Conservation (phyloP, 2,797 vertebrate species). For the Pygocentrus nattereri region DNA sequence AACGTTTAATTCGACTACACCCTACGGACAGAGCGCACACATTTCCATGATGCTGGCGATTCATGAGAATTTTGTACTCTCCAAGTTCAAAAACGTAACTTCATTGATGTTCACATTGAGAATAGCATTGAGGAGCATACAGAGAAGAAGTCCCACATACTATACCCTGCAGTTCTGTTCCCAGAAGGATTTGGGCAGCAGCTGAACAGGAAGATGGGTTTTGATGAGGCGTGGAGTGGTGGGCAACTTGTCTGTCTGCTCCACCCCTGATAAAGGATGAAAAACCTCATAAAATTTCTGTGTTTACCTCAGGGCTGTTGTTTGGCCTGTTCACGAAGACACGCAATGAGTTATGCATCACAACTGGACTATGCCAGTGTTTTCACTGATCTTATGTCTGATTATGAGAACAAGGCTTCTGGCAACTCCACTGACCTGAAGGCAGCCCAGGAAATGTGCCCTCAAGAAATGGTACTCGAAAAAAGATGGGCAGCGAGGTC, state of each 20-base stretch:
- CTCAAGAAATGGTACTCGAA: slow-evolving; percentile 75
- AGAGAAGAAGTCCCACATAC: not conserved
- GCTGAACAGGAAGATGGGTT: slow-evolving; percentile 76
- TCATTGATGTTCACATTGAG: not conserved
- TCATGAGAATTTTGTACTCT: too few species aligned
- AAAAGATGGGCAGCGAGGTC: slow-evolving; percentile 60
- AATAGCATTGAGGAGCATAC: not conserved
- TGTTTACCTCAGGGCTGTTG: not conserved
- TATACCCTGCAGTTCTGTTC: slow-evolving; percentile 74
- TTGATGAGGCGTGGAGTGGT: slow-evolving; percentile 77
- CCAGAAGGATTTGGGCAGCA: slow-evolving; percentile 77
- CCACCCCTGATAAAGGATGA: slow-evolving; percentile 62
- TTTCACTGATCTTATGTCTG: not conserved
- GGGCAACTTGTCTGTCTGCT: slow-evolving; percentile 64
- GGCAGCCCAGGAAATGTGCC: not conserved
- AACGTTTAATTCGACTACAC: too few species aligned
- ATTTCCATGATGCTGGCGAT: too few species aligned
- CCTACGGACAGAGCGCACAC: too few species aligned
- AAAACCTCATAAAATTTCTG: not conserved
- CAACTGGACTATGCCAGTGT: not conserved
- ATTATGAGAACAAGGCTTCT: not conserved
- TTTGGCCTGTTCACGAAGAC: not conserved
- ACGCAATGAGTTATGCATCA: not conserved
- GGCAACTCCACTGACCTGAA: slow-evolving; percentile 57
- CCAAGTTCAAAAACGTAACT: too few species aligned